Percentiles rank a stretch among this genome's conserved stretches.
These are phyloP conservation scores for Drosophila sulfurigaster DNA, from an alignment of 1,140 invertebrate species.

Conservation along the genomic window DNA sequence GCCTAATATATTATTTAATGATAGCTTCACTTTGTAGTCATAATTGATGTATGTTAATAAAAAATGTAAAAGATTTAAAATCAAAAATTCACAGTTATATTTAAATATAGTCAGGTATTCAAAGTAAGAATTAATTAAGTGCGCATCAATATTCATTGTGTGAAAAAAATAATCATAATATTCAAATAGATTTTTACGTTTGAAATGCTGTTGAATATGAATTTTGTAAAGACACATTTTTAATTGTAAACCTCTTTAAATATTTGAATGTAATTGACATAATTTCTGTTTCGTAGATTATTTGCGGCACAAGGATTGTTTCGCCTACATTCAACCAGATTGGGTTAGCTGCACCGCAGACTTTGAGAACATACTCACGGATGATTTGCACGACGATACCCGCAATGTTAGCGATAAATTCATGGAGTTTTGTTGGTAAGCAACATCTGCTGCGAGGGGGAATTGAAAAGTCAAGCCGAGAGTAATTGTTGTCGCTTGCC, in stretches of 20 bases:
- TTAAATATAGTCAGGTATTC: no score
- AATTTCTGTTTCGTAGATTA: slow-evolving; percentile 65
- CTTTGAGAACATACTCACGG: slow-evolving; percentile 74
- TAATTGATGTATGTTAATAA: background rate
- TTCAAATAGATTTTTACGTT: no score
- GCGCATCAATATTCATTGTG: no score
- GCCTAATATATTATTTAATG: background rate
- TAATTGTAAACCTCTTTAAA: no score
- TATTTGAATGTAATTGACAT: background rate
- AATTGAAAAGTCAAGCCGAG: background rate
- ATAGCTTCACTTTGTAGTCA: background rate
- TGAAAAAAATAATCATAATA: no score
- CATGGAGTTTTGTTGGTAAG: slow-evolving; percentile 82
- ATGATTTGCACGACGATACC: slow-evolving; percentile 68
- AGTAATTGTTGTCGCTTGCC: slow-evolving; percentile 14
- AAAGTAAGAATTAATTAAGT: no score
- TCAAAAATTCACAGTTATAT: no score
- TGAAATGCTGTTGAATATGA: no score
- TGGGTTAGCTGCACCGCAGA: slow-evolving; percentile 75
- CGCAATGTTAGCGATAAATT: slow-evolving; percentile 78
- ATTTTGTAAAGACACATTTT: no score
- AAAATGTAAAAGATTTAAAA: no score
- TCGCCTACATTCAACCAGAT: slow-evolving; percentile 75
- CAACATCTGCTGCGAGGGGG: slow-evolving; percentile 18
- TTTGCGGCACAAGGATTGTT: slow-evolving; percentile 80